Percentiles rank a stretch among this genome's conserved stretches.
These are phyloP conservation scores for Danaus chrysippus DNA, from an alignment of 2,888 invertebrate species.

Conservation along the genomic window DNA sequence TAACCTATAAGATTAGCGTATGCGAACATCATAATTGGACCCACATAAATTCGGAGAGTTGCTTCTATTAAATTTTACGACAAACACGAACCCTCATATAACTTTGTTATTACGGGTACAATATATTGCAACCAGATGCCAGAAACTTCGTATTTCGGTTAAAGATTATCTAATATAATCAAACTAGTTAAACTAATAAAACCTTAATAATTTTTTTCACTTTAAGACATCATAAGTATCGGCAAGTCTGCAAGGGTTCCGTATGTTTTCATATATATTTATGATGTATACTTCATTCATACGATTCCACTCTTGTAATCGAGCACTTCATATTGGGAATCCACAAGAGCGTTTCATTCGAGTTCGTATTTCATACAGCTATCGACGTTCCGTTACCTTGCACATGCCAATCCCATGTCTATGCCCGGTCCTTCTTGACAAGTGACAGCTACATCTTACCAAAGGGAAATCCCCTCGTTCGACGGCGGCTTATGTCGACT, in stretches of 20 bases:
- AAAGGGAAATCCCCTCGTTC: constrained; percentile 18
- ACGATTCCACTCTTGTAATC: no score
- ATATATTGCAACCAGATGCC: constrained; percentile 59
- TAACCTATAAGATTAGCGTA: constrained; percentile 49
- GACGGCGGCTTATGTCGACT: constrained; percentile 15
- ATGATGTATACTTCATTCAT: no score
- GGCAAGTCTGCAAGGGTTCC: no score
- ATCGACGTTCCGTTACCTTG: constrained; percentile 14
- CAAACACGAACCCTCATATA: constrained; percentile 66
- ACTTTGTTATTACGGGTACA: constrained; percentile 75
- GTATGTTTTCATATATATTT: no score
- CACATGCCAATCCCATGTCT: constrained; percentile 22
- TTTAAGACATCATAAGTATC: neutral
- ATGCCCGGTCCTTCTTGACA: constrained; percentile 18
- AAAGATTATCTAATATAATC: constrained; percentile 30
- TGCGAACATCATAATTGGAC: constrained; percentile 46
- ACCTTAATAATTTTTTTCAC: neutral
- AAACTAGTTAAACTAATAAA: neutral
- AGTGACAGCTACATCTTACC: constrained; percentile 24
- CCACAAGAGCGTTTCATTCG: neutral
- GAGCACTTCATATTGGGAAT: neutral
- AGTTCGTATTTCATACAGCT: constrained; percentile 2
- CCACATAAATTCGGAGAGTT: constrained; percentile 62
- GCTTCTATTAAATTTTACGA: constrained; percentile 75
- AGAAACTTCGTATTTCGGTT: constrained; percentile 40